Base-by-base conservation (phyloP, 2,113 vertebrate genomes). In the Stomatorhinus ivindoensis region DNA sequence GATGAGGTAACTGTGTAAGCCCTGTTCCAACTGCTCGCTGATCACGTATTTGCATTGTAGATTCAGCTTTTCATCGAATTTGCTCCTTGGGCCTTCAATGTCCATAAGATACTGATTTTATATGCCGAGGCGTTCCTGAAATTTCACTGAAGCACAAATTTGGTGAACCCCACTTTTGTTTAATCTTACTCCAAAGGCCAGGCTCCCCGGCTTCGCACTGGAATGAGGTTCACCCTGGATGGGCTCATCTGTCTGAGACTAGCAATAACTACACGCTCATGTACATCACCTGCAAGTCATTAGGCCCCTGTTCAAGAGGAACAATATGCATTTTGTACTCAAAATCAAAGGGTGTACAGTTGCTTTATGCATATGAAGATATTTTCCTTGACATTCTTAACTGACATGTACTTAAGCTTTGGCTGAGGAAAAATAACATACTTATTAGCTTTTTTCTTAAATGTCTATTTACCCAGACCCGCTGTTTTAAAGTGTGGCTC, bases 171-270 rank as follows among this genome's bases (percentile, higher is more conserved):
- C 27, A 1, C 76, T 87, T 51, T 87, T 82, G 85, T 87, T 82
- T 87, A 48, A 87, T 87, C 89, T 87, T 39, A 27, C 65, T 90
- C 88, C 88, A 87, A 89, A 69, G 87, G n/a, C 69, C 48, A 83
- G 47, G 11, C 44, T 47, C 83, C 35, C 42, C 51, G 88, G 27
- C 65, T 61, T 7, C 8, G 13, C 21, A 44, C 27, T 76, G 69
- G 31, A 61, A 51, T 65, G 47, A 46, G 42, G 42, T 89, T 35
- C 48, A 39, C 21, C 42, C 51, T 51, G 48, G 86, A 44, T 61
- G 42, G 46, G 48, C 39, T 58, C 69, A 88, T 47, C 73, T 31
- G 73, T 53, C 31, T 50, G 47, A 69, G 73, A 10, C 89, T 48
- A 11, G 46, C 82, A 85, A 44, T n/a, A 86, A 46, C 47, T 11